Percentiles rank a stretch among this genome's conserved stretches.
These are phyloP conservation scores for Palaemon carinicauda DNA, from an alignment of 1,140 invertebrate genomes.

Conservation along the genomic window DNA sequence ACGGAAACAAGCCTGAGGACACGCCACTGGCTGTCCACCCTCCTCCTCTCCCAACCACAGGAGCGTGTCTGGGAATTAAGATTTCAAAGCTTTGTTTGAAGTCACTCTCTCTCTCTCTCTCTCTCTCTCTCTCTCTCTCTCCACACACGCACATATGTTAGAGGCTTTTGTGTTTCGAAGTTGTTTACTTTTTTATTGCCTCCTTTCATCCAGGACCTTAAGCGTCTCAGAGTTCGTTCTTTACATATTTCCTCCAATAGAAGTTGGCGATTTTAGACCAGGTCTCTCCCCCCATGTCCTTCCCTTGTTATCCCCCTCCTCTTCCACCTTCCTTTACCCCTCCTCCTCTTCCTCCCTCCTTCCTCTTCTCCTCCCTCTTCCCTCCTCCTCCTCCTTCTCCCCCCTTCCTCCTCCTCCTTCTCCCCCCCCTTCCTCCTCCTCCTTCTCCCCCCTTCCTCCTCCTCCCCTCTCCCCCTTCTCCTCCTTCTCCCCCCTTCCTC, in stretches of 20 bases:
- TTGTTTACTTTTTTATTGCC: neutral
- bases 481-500: neutral
- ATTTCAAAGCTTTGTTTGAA: neutral
- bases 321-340: neutral
- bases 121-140: neutral
- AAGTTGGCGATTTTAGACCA: no score
- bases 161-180: no score
- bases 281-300: no score
- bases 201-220: neutral
- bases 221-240: neutral
- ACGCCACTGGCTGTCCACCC: neutral
- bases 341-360: neutral
- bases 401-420: neutral
- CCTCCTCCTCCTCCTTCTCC: no score
- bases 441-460: neutral
- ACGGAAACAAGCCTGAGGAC: no score
- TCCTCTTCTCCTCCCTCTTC: no score
- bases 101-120: neutral
- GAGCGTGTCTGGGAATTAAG: no score
- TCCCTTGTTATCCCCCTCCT: no score
- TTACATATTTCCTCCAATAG: neutral
- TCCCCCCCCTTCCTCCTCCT: neutral
- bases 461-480: no score
- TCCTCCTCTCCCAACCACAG: neutral
- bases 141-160: no score